These are phyloP conservation scores for Mesembrinibis cayennensis DNA, from an alignment of 2,113 vertebrate species.

Conservation along the genomic window DNA sequence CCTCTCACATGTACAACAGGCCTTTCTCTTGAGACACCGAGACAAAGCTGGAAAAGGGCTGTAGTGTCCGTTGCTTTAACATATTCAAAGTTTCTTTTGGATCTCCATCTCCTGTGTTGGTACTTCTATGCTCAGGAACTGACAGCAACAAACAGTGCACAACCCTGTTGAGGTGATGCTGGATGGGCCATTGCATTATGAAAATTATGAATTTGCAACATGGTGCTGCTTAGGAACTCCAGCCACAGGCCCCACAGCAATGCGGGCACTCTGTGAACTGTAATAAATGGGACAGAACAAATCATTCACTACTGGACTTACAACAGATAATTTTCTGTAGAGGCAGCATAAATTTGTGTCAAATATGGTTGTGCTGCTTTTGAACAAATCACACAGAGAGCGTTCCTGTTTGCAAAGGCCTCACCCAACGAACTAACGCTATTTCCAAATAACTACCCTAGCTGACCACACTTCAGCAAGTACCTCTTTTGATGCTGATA, in stretches of 20 bases:
- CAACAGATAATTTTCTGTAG: neutral
- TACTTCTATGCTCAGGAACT: neutral
- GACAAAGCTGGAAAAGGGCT: neutral
- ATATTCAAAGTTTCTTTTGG: neutral
- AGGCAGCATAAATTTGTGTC: neutral
- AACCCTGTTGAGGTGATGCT: neutral
- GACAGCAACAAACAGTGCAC: neutral
- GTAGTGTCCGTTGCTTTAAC: neutral
- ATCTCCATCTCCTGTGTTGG: neutral
- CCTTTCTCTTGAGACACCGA: neutral
- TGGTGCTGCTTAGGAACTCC: neutral
- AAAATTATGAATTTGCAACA: neutral
- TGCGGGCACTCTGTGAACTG: neutral
- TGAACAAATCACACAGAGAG: neutral
- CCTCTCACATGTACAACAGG: neutral
- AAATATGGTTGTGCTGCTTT: neutral
- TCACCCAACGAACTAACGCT: neutral
- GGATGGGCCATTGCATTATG: neutral
- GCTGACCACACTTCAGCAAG: neutral
- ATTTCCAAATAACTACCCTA: neutral
- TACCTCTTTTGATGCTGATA: neutral
- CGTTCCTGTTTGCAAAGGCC: neutral
- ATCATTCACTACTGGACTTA: neutral
- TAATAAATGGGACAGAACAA: neutral
- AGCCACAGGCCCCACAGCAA: neutral